Evolutionary conservation across 2,888 invertebrate genomes (phyloP).

Genomic region (Sphecodes monilicornis): DNA sequence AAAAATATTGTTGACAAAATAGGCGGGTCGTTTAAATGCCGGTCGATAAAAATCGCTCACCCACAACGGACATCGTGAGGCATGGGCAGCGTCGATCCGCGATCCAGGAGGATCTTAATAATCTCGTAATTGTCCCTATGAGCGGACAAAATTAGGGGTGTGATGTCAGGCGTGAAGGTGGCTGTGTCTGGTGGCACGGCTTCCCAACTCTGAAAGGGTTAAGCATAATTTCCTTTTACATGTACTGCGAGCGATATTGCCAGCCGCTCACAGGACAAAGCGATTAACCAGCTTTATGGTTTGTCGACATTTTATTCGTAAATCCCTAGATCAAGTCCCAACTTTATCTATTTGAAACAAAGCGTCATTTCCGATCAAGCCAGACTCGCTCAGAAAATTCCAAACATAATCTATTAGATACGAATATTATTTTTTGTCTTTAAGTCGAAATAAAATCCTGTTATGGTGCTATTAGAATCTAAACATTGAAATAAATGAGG

Average conservation of each 20-base stretch:
- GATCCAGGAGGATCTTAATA: constrained; percentile 98
- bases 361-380: background rate
- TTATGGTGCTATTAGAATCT: too few relatives aligned
- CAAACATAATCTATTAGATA: too few relatives aligned
- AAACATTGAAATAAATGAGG: too few relatives aligned
- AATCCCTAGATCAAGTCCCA: background rate
- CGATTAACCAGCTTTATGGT: background rate
- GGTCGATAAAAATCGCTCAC: constrained; percentile 64
- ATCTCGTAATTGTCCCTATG: constrained; percentile 99
- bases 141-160: constrained; percentile 97
- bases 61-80: constrained; percentile 95
- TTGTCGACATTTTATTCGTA: background rate
- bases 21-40: background rate
- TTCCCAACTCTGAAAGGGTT: constrained; percentile 92
- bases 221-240: constrained; percentile 17
- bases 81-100: constrained; percentile 96
- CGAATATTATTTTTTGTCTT: too few relatives aligned
- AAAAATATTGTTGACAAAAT: background rate
- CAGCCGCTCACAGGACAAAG: background rate
- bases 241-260: background rate
- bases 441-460: too few relatives aligned
- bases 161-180: constrained; percentile 98
- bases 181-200: constrained; percentile 95
- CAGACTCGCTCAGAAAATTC: too few relatives aligned
- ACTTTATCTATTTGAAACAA: background rate